Evolutionary conservation across 1,140 invertebrate species (phyloP).

Genomic region (Pseudobourletiella spinata): DNA sequence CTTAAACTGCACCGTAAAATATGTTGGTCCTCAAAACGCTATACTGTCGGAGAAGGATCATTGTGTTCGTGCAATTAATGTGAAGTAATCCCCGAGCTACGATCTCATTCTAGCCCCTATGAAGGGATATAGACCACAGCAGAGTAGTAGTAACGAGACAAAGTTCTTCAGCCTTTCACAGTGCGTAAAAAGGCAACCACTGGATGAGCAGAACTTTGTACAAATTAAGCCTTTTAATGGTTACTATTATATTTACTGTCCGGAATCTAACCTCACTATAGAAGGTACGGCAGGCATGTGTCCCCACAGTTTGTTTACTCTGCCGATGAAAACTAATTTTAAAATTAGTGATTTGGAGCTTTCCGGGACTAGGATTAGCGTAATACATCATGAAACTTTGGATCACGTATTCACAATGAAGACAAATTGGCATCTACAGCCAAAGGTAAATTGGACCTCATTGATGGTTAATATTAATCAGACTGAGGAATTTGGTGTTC

Average conservation of each 20-base stretch:
- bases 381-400: not conserved
- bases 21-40: constrained; percentile 14
- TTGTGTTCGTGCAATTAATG: not conserved
- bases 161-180: not conserved
- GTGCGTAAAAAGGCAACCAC: not conserved
- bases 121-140: not conserved
- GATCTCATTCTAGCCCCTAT: not conserved
- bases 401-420: constrained; percentile 4
- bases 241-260: constrained; percentile 11
- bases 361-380: not conserved
- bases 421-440: constrained; percentile 14
- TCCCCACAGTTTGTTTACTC: not conserved
- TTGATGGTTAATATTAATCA: not conserved
- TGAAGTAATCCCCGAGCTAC: not conserved
- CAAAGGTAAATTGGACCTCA: not conserved
- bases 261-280: constrained; percentile 5
- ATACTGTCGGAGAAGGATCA: not conserved
- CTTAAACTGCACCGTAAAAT: constrained; percentile 8
- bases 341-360: constrained; percentile 9
- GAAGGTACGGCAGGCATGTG: not conserved
- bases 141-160: not conserved
- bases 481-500: not conserved
- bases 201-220: not conserved
- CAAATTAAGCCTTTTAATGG: constrained; percentile 2
- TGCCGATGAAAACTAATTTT: constrained; percentile 7